phyloP scores from a whole-genome alignment of 2,797 vertebrate species.

The Bradypodion ventrale region DNA sequence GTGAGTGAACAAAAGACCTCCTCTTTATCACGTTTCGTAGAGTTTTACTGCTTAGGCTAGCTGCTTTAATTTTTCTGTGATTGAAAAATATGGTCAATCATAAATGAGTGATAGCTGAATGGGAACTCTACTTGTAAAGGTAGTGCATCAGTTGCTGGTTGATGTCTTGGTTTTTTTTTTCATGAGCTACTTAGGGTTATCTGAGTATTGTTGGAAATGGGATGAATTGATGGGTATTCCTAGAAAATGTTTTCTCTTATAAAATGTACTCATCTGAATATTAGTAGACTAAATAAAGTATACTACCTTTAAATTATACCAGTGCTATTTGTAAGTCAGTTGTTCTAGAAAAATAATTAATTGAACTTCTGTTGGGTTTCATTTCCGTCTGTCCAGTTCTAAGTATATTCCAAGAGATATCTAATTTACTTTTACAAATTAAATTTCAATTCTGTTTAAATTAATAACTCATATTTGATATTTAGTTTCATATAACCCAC shows the following conservation, averaged over 20 bases:
- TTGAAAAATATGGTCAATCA: background rate
- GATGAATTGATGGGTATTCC: background rate
- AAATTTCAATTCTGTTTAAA: background rate
- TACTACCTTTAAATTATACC: background rate
- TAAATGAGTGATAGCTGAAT: background rate
- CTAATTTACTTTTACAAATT: no score
- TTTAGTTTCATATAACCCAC: no score
- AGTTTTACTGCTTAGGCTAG: background rate
- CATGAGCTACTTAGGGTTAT: background rate
- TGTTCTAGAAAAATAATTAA: background rate
- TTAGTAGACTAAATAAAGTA: background rate
- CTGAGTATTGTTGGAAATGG: background rate
- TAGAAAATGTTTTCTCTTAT: background rate
- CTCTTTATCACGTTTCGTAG: background rate
- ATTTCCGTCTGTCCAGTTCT: background rate
- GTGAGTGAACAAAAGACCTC: background rate
- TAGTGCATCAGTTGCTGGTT: background rate
- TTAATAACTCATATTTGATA: no score
- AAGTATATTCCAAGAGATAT: background rate
- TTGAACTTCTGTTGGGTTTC: background rate
- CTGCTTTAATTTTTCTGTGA: background rate
- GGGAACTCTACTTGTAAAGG: background rate
- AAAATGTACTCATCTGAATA: background rate
- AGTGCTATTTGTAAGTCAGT: background rate
- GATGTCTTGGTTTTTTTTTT: background rate